Conservation (phyloP, 2,113 vertebrate genomes). For the Lontra canadensis region DNA sequence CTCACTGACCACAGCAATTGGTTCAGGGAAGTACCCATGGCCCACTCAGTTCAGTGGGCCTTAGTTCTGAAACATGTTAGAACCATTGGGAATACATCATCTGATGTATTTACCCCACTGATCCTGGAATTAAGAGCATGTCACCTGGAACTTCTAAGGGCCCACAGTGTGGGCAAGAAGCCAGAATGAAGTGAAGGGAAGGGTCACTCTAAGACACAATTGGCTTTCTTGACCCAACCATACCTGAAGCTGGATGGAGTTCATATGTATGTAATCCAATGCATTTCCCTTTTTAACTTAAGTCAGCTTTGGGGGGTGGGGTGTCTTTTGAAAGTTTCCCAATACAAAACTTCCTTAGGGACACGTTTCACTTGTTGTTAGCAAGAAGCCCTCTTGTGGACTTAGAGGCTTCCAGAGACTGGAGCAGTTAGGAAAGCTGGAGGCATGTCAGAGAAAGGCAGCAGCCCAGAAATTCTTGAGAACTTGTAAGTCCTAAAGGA, state of each 20-base stretch:
- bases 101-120: neutral
- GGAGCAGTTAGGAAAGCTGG: neutral
- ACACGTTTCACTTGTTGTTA: neutral
- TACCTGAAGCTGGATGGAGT: neutral
- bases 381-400: neutral
- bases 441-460: neutral
- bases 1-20: neutral
- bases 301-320: neutral
- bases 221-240: neutral
- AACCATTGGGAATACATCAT: neutral
- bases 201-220: neutral
- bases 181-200: neutral
- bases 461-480: neutral
- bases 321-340: constrained; percentile 5
- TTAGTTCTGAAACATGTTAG: neutral
- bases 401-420: neutral
- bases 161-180: neutral
- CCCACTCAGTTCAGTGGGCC: neutral
- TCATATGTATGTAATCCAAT: neutral
- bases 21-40: neutral
- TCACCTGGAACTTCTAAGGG: neutral
- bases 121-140: neutral
- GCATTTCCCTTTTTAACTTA: neutral
- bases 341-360: neutral
- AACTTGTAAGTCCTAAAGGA: neutral